Percentiles rank a stretch among this genome's conserved stretches.
Evolutionary conservation across 2,113 vertebrate species (phyloP).

Genomic region (Redunca redunca): DNA sequence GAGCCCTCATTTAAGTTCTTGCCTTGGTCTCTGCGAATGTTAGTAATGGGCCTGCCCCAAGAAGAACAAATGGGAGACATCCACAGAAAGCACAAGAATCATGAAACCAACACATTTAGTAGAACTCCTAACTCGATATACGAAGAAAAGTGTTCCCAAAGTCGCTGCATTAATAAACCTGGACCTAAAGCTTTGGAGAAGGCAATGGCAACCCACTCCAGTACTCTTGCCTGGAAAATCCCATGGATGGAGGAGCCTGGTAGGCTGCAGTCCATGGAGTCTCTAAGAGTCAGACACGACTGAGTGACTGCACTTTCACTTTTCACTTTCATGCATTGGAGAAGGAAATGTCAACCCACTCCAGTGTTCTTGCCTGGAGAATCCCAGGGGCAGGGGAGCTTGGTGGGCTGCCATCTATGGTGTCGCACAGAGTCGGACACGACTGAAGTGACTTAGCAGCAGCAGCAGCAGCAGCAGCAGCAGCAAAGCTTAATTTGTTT

Average conservation of each 20-base stretch:
- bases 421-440: too few species aligned
- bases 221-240: too few species aligned
- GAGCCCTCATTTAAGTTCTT: background rate
- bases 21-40: background rate
- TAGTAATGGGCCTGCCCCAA: background rate
- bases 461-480: too few species aligned
- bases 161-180: background rate
- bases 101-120: background rate
- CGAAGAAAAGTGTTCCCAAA: background rate
- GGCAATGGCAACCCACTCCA: too few species aligned
- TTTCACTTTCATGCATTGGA: too few species aligned
- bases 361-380: too few species aligned
- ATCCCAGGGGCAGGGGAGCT: too few species aligned
- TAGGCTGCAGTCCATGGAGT: too few species aligned
- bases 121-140: background rate
- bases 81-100: background rate
- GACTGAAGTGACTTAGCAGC: background rate
- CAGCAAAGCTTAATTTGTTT: background rate
- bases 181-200: background rate
- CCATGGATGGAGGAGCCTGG: too few species aligned
- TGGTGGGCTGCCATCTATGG: fast-evolving
- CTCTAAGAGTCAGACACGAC: fast-evolving
- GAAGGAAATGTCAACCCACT: too few species aligned
- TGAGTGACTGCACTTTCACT: too few species aligned
- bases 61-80: background rate